Evolutionary conservation across 2,113 vertebrate genomes (phyloP), one percentile per base, ranked within the genome.

Genomic region (Cephalopholis sonnerati): DNA sequence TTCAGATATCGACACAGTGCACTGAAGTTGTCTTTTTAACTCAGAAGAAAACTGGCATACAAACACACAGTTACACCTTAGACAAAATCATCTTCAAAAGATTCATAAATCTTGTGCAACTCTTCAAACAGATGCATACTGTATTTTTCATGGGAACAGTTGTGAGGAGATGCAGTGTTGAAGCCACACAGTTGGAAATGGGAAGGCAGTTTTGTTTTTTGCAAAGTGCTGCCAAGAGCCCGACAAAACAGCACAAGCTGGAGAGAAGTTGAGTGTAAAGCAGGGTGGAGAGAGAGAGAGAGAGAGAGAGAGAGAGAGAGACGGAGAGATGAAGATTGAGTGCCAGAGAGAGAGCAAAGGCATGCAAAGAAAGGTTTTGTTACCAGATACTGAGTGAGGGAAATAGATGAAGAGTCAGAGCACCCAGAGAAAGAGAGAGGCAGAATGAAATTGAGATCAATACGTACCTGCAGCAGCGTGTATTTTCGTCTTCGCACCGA

Each of bases 401-500:
- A 77, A 79, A 59, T 17, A 39, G 58, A 89, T 73, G 57, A 84
- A 79, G 64, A 90, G 74, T 68, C 24, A 9, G 77, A 80, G 55
- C 71, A 74, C 16, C 41, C 50, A 29, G 25, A 82, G 70, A 66
- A 57, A 77, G 29, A 71, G 20, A 55, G 75, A 87, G 41, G 64
- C 51, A 53, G 48, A 84, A 46, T 64, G 67, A 83, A 87, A 79
- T 55, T 77, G 64, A 87, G 87, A 89, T 91, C 90, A 82, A 86
- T 91, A 86, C 71, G 54, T 61, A 84, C 85, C 76, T 89, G 72
- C 85, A 78, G 86, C 73, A 29, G 70, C 20, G 7, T 79, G 64
- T 90, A 84, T 90, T 89, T 90, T 66, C 3, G 54, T 91, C 85
- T 89, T 79, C 82, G 77, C 62, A 2, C 76, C 2, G 74, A 87